Conservation (phyloP, 2,113 vertebrate species). For the Mionectes macconnelli region DNA sequence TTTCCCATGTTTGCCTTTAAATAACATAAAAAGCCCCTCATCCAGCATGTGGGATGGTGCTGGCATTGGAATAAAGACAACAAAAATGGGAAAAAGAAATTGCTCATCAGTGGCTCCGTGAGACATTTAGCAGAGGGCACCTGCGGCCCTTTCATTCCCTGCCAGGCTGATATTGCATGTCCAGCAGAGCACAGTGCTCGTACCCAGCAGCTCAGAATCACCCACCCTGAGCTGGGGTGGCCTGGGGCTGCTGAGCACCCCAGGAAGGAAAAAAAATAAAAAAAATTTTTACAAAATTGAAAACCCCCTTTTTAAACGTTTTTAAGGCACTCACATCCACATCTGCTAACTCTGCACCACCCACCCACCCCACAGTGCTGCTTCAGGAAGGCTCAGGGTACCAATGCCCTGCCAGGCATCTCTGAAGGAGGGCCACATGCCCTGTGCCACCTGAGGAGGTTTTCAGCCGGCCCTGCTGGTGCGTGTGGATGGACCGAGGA, state of each 20-base stretch:
- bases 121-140: background rate
- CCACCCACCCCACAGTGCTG: fast-evolving
- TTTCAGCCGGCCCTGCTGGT: background rate
- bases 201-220: background rate
- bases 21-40: background rate
- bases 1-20: background rate
- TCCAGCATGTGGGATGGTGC: background rate
- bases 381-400: background rate
- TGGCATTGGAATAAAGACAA: background rate
- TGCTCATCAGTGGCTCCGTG: background rate
- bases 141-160: fast-evolving
- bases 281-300: too few relatives aligned
- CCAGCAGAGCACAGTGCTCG: background rate
- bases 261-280: background rate
- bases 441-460: background rate
- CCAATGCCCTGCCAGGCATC: background rate
- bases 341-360: background rate
- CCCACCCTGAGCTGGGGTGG: fast-evolving
- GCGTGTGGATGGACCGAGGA: background rate
- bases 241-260: background rate
- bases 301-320: fast-evolving
- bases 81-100: background rate
- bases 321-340: background rate
- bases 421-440: background rate
- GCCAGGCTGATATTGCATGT: background rate